phyloP scores from a whole-genome alignment of 2,797 vertebrate species.

The Pogoniulus pusillus region DNA sequence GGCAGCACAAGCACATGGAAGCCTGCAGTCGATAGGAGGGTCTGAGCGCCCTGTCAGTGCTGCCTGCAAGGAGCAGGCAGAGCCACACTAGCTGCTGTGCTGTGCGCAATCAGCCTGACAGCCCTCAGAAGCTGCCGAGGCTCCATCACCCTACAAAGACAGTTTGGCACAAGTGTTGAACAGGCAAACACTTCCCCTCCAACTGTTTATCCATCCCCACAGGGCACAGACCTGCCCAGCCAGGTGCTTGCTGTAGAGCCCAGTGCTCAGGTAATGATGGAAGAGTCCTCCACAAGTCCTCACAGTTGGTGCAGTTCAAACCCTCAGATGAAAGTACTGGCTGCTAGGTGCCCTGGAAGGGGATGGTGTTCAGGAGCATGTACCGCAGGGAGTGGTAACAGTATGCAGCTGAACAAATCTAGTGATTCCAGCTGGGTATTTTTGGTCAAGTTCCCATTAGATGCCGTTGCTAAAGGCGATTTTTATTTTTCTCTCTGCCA shows the following conservation, averaged over 20 bases:
- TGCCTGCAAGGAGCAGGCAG: slow-evolving; percentile 10
- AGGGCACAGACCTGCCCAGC: neutral
- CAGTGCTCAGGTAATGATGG: slow-evolving; percentile 42
- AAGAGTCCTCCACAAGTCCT: slow-evolving; percentile 62
- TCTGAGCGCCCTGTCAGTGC: neutral
- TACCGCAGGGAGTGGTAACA: neutral
- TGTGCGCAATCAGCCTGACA: slow-evolving; percentile 24
- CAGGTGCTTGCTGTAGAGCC: neutral
- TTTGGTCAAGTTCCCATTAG: neutral
- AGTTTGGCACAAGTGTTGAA: slow-evolving; percentile 3
- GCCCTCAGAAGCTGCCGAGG: neutral
- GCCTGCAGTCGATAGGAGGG: neutral
- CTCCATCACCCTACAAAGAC: neutral
- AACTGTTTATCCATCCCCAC: slow-evolving; percentile 25
- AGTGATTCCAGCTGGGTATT: neutral
- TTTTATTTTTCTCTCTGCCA: neutral
- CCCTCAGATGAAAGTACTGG: neutral
- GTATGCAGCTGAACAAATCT: neutral
- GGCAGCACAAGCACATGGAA: neutral
- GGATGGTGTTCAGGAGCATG: neutral
- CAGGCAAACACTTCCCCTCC: slow-evolving; percentile 12
- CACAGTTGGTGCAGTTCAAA: slow-evolving; percentile 52
- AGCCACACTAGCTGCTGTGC: neutral
- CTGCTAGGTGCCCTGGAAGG: slow-evolving; percentile 16
- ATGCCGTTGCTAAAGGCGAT: neutral